Conservation (phyloP, 2,888 invertebrate species). For the Xanthorhoe spadicearia region DNA sequence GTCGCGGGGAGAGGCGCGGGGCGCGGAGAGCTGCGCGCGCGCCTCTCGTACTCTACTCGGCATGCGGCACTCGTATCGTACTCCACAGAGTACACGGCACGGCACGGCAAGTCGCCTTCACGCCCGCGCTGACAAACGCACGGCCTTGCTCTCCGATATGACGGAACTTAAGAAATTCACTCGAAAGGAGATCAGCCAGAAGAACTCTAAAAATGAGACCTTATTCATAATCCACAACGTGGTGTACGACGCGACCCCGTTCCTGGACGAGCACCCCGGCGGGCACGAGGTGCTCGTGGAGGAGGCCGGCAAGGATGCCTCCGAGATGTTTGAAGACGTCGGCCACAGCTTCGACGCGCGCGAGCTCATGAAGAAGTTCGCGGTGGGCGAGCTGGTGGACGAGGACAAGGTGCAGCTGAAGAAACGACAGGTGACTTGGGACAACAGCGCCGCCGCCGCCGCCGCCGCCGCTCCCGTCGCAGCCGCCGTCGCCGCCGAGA, state of each 20-base stretch:
- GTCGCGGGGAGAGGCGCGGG: background rate
- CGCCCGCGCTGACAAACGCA: constrained; percentile 16
- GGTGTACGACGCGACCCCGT: constrained; percentile 71
- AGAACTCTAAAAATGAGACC: constrained; percentile 51
- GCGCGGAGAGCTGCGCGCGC: constrained; percentile 8
- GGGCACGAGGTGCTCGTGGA: constrained; percentile 97
- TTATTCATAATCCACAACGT: constrained; percentile 72
- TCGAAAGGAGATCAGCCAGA: constrained; percentile 62
- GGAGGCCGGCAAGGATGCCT: constrained; percentile 94
- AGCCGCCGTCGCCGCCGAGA: constrained; percentile 22
- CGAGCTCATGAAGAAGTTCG: constrained; percentile 94
- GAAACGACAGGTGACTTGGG: constrained; percentile 55
- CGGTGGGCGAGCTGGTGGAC: constrained; percentile 92
- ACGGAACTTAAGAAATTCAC: constrained; percentile 60
- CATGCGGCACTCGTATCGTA: no score
- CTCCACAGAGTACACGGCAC: no score
- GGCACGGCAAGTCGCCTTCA: background rate
- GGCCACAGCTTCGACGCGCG: constrained; percentile 98
- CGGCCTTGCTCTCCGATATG: constrained; percentile 50
- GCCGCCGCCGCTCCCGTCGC: no score
- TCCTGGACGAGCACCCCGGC: constrained; percentile 93
- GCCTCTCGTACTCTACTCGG: constrained; percentile 9
- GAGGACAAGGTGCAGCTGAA: constrained; percentile 79
- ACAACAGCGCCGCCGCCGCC: constrained; percentile 44
- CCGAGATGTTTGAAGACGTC: constrained; percentile 98